Base-by-base conservation (phyloP, 1,140 invertebrate species). In the Nymphalis io region DNA sequence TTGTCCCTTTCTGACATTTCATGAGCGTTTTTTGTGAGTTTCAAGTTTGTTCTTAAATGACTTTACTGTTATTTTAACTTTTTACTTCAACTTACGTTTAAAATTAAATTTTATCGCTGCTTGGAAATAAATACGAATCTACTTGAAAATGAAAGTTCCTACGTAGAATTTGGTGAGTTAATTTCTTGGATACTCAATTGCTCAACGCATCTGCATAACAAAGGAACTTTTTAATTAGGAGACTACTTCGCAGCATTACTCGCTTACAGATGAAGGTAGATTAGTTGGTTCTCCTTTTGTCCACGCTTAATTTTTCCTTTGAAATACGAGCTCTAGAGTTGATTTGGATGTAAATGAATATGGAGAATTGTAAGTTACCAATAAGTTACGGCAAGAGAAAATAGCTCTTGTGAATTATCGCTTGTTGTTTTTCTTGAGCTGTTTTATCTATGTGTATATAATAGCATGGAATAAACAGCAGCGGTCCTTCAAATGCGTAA, bases 131-230 rank as follows among this genome's bases (percentile, higher is more conserved):
- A 51, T 20, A 51, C 46, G 16, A 18, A 51, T 20, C 18, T 18
- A 18, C 8, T 51, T 51, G 46, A 51, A 51, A 51, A 51, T 21
- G 46, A 20, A 10, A 18, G 18, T 20, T 51, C 11, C 20, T 51
- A 21, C 46, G 10, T 33, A 33, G 27, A 51, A 51, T 51, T 51
- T 51, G 46, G 46, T 18, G 46, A 51, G 46, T 51, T 51, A 20
- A 51, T 51, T 51, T 51, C 46, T 51, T 51, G 46, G 18, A 20
- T 51, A 51, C 20, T 51, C 46, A 18, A 51, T 51, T 51, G 46
- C 55, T 58, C 55, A n/a, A 38, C 55, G 55, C 55, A 58, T 58
- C 55, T 58, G 55, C 55, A 58, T 58, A 27, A 58, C 55, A 58
- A 58, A 58, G 55, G 55, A 58, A 58, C 23, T 33, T 58, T 58